Base-by-base conservation (phyloP, 2,888 invertebrate species). In the Psococerastis gibbosa region DNA sequence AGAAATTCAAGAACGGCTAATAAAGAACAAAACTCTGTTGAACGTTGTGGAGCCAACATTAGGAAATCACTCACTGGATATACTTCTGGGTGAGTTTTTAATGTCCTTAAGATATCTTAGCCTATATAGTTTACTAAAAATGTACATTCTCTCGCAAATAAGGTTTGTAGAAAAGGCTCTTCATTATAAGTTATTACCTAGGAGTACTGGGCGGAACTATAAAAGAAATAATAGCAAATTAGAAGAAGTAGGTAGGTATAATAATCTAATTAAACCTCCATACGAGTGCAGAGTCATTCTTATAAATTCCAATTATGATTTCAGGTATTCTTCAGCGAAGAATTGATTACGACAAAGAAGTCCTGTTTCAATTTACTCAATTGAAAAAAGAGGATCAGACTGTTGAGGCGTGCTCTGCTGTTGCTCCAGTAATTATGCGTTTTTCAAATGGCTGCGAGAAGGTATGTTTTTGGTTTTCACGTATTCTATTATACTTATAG, bases 261-360 rank as follows among this genome's bases (percentile, higher is more conserved):
- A n/a, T n/a, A n/a, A n/a, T n/a, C n/a, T n/a, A n/a, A n/a, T n/a
- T n/a, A n/a, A n/a, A n/a, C n/a, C n/a, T n/a, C n/a, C n/a, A n/a
- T n/a, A n/a, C n/a, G n/a, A n/a, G 27, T 27, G 11, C 27, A 27
- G 8, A 27, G 27, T 6, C 35, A 9, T 34, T 9, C 18, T 34
- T 9, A 16, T 34, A 6, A 34, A 34, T 9, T 16, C 35, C 18
- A 16, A 8, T 9, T 15, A 34, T 9, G 6, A 16, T 34, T 34
- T 16, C 20, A 38, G 38, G 63, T 16, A 65, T 67, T 38, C 66
- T 91, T 32, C 75, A 79, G 38, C 71, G 78, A 18, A 69, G 91
- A 49, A 87, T 91, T 35, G 85, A 91, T 59, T 81, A 80, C 56
- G 91, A 91, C 65, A 91, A 92, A 61, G 84, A 88, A 45, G 84